Percentiles rank a stretch among this genome's conserved stretches.
These are phyloP conservation scores for Periplaneta americana DNA, from an alignment of 1,140 invertebrate genomes.

Conservation along the genomic window DNA sequence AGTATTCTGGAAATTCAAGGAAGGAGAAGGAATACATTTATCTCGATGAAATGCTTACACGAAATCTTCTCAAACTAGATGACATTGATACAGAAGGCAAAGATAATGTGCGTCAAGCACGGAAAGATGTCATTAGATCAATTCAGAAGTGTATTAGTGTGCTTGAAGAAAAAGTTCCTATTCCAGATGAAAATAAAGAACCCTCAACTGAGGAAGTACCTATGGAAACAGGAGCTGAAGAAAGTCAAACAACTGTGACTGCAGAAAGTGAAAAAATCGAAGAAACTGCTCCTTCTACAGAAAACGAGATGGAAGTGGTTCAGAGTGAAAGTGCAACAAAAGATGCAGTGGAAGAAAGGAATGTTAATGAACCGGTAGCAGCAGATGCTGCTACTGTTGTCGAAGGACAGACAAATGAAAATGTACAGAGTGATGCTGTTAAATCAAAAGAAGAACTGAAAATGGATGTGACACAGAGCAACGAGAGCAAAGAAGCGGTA, in stretches of 20 bases:
- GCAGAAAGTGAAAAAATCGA: neutral
- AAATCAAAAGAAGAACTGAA: neutral
- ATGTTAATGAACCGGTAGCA: neutral
- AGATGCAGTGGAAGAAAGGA: neutral
- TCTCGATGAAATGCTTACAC: conserved; percentile 91
- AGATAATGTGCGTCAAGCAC: conserved; percentile 76
- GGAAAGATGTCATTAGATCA: conserved; percentile 81
- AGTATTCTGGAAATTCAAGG: conserved; percentile 63
- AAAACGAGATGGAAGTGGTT: neutral
- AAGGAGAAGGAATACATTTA: conserved; percentile 82
- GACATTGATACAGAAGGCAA: conserved; percentile 87
- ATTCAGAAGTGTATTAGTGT: conserved; percentile 81
- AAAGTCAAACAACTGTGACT: neutral
- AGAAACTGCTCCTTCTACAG: neutral
- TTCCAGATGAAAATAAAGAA: conserved; percentile 21
- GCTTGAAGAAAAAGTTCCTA: conserved; percentile 60
- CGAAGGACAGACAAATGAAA: neutral
- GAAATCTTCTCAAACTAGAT: conserved; percentile 86
- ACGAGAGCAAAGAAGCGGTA: neutral
- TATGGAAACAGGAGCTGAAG: neutral
- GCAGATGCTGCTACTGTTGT: neutral
- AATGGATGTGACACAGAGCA: neutral
- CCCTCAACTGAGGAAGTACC: neutral
- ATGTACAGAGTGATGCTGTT: neutral
- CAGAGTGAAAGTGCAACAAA: neutral